Base-by-base conservation (phyloP, 2,888 invertebrate species). In the Alviniconcha strummeri region DNA sequence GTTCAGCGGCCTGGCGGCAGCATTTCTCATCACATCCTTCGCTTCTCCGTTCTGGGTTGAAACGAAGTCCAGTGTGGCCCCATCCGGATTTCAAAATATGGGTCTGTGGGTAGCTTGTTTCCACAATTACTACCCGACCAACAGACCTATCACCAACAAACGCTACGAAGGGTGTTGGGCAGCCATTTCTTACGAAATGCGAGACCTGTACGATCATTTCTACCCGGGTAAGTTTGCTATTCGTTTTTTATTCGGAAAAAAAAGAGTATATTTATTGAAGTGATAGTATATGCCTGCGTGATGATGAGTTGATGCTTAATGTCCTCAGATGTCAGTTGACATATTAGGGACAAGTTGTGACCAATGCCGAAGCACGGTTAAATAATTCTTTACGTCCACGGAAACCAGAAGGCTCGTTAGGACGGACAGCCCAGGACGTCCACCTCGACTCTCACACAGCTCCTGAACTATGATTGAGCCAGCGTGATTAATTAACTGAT, bases 21-120 rank as follows among this genome's bases (percentile, higher is more conserved):
- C 85, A 15, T 86, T 85, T 72, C 19, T 88, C 36, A 72, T 87
- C 57, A 84, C 87, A 19, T 87, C 90, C 8, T 91, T 91, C 84
- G 86, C 90, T 9, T 90, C 90, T 4, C 88, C 91, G 5, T 85
- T 89, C 84, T 91, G 91, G 91, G 84, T 91, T 54, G 90, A 90
- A 81, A 86, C 80, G 80, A 84, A 52, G 85, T 89, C 72, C 88
- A 89, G 52, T 85, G 89, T 75, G 88, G 87, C 74, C 71, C 97
- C 67, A 52, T 84, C 55, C 81, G 97, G 19, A 4, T 95, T 99
- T 90, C 96, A 98, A 91, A 96, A 97, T 90, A 94, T 99, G 96
- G 99, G 99, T 60, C 95, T 99, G 69, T 99, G 99, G 99, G 97
- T 98, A 94, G 97, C 98, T 6, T 99, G 99, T 93, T 97, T 99